Evolutionary conservation across 2,113 vertebrate species (phyloP), one percentile per base, ranked within the genome.

Genomic region (Tenebrosternarchus preto): DNA sequence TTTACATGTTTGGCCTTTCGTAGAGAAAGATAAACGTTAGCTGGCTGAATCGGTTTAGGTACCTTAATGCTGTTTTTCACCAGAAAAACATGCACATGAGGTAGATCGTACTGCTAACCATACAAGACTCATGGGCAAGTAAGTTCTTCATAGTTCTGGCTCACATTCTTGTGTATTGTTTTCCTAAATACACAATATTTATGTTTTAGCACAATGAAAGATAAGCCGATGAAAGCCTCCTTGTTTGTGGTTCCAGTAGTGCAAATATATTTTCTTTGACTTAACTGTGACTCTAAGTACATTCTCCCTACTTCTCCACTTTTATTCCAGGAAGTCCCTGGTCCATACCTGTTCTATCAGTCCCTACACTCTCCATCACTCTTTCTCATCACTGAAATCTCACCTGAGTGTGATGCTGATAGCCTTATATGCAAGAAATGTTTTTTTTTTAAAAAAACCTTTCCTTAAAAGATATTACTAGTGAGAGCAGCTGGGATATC

Each of bases 401-500:
- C 20, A 59, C 22, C 31, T 46, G 24, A 50, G 2, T 68, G 64
- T 70, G 71, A 77, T 77, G 73, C 27, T 80, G 63, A 39, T 70
- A 66, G 33, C 29, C 12, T 60, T 22, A 27, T 22, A 27, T 73
- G 39, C 50, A 81, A 78, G 39, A 80, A 27, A 25, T 31, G 17
- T 43, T 78, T 36, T 74, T 74, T 78, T 81, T n/a, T n/a, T n/a
- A n/a, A n/a, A n/a, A n/a, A 27, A 70, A 74, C 24, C 12, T 56
- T 55, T 33, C 33, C 71, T 76, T 76, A 33, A 72, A 66, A 55
- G 36, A 39, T 9, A 39, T 80, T 77, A n/a, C 46, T 53, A 59
- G n/a, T 2, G 4, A n/a, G 24, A n/a, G 19, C 29, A 50, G 22
- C 17, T 67, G 36, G 64, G 24, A n/a, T n/a, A 73, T 73, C 73